A percentile compares a stretch with the other conserved stretches of the same genome.
Evolutionary conservation across 2,113 vertebrate genomes (phyloP).

Genomic region (Trematocara variabile): DNA sequence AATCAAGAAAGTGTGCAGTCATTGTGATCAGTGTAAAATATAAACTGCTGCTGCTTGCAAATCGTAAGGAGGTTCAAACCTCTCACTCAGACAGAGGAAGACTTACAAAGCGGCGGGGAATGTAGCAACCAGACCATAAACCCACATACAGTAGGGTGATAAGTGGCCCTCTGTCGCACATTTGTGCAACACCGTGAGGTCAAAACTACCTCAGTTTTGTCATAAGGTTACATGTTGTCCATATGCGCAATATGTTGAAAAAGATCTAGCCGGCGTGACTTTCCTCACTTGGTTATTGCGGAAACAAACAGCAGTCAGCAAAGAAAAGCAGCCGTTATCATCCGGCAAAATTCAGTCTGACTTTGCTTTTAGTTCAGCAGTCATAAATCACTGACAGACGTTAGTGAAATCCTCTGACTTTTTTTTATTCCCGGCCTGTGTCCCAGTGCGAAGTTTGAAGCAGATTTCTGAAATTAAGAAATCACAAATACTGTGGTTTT

Average conservation of each 20-base stretch:
- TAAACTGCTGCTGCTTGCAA: neutral
- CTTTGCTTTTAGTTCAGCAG: neutral
- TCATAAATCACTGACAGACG: neutral
- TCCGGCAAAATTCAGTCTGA: neutral
- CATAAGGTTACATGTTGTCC: neutral
- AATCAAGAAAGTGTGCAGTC: neutral
- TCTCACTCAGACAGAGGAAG: constrained; percentile 26
- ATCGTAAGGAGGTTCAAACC: neutral
- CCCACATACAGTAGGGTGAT: constrained; percentile 55
- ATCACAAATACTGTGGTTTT: neutral
- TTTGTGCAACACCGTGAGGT: neutral
- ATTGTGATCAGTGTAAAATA: neutral
- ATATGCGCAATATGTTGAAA: neutral
- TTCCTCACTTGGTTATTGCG: neutral
- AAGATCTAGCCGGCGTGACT: neutral
- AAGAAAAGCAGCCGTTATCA: neutral
- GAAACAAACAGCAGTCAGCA: neutral
- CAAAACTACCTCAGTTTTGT: neutral
- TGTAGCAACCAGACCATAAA: constrained; percentile 72
- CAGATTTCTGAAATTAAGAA: neutral
- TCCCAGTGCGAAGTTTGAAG: neutral
- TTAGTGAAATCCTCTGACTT: neutral
- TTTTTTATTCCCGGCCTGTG: neutral
- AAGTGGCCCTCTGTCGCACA: constrained; percentile 54
- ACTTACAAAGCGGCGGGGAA: constrained; percentile 66